phyloP scores from a whole-genome alignment of 1,140 invertebrate genomes.

The Scaptomyza pallida region DNA sequence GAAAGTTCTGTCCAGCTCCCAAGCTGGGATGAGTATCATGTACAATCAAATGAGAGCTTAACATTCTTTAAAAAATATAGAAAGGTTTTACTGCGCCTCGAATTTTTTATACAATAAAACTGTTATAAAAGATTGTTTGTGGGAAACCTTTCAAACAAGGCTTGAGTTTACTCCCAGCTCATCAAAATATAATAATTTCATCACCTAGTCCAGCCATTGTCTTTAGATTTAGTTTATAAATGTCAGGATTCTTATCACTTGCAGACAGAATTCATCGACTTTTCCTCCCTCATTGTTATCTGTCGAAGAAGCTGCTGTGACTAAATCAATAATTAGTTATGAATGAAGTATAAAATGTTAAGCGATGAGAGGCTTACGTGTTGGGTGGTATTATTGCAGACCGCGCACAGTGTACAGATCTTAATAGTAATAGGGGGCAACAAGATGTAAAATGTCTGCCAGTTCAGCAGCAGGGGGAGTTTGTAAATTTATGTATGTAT shows the following conservation, averaged over 20 bases:
- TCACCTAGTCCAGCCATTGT: conserved; percentile 47
- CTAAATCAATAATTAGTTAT: neutral
- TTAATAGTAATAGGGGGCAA: conserved; percentile 52
- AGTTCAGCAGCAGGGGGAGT: conserved; percentile 28
- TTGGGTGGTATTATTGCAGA: conserved; percentile 42
- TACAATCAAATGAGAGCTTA: too few species aligned
- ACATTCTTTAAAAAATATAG: too few species aligned
- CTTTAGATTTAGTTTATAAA: conserved; percentile 61
- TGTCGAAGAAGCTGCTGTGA: conserved; percentile 15
- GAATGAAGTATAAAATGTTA: neutral
- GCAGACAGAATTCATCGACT: conserved; percentile 57
- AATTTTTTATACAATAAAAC: too few species aligned
- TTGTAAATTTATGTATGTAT: too few species aligned
- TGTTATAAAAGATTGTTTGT: too few species aligned
- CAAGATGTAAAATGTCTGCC: conserved; percentile 38
- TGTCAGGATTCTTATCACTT: conserved; percentile 65
- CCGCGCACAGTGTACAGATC: conserved; percentile 52
- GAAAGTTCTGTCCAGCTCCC: too few species aligned
- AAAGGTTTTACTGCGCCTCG: too few species aligned
- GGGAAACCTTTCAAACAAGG: too few species aligned
- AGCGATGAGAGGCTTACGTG: conserved; percentile 26
- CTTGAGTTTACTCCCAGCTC: too few species aligned
- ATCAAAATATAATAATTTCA: too few species aligned
- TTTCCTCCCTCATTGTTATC: neutral
- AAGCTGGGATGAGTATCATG: too few species aligned